phyloP scores from a whole-genome alignment of 2,797 vertebrate genomes.

The Macrochelys suwanniensis region DNA sequence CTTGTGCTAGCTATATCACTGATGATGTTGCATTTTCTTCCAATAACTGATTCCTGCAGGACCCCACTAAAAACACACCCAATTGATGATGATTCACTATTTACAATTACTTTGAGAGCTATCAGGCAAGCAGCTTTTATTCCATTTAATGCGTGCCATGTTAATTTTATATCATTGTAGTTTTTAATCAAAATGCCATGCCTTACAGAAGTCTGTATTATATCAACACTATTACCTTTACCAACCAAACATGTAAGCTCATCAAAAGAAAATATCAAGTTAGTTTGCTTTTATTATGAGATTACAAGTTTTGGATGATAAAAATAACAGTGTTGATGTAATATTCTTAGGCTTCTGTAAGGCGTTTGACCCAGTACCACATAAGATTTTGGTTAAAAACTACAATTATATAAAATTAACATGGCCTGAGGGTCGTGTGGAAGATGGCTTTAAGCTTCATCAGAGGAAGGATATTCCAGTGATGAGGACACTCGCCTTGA shows the following conservation, averaged over 20 bases:
- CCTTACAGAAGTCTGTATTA: neutral
- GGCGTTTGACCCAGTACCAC: neutral
- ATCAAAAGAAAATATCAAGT: neutral
- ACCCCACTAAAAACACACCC: neutral
- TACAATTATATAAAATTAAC: neutral
- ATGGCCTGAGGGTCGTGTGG: neutral
- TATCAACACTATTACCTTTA: neutral
- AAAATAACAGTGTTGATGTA: neutral
- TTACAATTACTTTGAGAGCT: neutral
- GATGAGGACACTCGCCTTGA: neutral
- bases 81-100: neutral
- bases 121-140: neutral
- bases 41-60: neutral
- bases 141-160: neutral
- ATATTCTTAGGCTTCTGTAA: neutral
- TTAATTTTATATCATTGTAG: neutral
- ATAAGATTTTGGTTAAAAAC: neutral
- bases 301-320: neutral
- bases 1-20: neutral
- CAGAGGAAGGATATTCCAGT: neutral
- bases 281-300: neutral
- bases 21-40: neutral
- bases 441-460: neutral
- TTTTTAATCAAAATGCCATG: neutral
- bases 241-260: neutral